phyloP scores from a whole-genome alignment of 2,797 vertebrate genomes.

The Poliocrania exsul region DNA sequence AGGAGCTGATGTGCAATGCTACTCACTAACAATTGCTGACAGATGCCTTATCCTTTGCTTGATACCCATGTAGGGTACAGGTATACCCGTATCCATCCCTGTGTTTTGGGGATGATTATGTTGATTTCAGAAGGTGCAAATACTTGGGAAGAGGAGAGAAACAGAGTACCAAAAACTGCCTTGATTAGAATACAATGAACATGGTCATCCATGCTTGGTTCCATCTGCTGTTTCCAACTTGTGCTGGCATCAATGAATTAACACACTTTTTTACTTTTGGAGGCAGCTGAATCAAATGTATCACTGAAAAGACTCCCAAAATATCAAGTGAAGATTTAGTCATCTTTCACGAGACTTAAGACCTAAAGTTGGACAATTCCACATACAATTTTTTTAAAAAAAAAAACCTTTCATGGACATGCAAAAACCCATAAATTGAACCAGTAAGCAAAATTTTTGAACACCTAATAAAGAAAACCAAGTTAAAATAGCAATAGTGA shows the following conservation, averaged over 20 bases:
- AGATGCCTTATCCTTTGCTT: neutral
- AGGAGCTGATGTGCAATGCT: neutral
- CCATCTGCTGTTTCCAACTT: neutral
- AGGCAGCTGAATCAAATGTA: neutral
- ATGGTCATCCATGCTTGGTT: neutral
- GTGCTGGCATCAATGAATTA: neutral
- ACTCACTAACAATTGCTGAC: neutral
- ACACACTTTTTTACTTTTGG: neutral
- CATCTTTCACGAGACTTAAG: neutral
- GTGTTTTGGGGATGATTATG: neutral
- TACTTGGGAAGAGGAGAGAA: neutral
- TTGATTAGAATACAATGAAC: neutral
- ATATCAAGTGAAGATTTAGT: neutral
- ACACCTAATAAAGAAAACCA: neutral
- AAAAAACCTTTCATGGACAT: neutral
- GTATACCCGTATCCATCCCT: neutral
- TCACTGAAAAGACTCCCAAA: neutral
- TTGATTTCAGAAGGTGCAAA: neutral
- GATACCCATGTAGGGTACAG: rapidly evolving
- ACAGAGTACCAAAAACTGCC: neutral
- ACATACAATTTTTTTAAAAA: neutral
- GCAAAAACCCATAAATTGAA: neutral
- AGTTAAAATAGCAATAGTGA: neutral
- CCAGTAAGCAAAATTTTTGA: neutral
- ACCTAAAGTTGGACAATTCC: neutral